phyloP scores from a whole-genome alignment of 2,113 vertebrate genomes.

The Festucalex cinctus region DNA sequence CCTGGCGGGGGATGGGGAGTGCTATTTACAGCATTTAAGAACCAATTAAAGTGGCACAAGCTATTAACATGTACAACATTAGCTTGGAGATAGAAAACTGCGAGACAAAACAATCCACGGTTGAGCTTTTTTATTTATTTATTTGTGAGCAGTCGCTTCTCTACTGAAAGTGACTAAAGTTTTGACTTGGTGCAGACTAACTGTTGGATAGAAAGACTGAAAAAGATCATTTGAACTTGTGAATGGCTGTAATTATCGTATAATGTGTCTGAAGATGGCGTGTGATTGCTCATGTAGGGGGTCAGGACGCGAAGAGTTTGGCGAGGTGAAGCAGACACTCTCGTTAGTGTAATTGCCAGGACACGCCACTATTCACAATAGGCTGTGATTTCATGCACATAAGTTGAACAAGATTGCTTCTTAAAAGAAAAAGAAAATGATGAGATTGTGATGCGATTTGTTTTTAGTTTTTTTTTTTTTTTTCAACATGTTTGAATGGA shows the following conservation, averaged over 20 bases:
- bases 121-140: conserved; percentile 21
- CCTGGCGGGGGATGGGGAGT: conserved; percentile 82
- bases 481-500: not conserved
- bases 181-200: conserved; percentile 13
- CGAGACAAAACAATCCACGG: conserved; percentile 18
- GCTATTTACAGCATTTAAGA: conserved; percentile 92
- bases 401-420: not conserved
- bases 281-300: conserved; percentile 70
- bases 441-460: not conserved
- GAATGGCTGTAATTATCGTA: conserved; percentile 74
- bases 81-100: conserved; percentile 25
- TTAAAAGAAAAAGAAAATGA: not conserved
- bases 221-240: conserved; percentile 21
- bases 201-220: conserved; percentile 13
- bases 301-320: conserved; percentile 8
- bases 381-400: conserved; percentile 49
- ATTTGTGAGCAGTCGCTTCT: conserved; percentile 6
- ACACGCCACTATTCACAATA: conserved; percentile 44
- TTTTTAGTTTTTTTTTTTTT: not conserved
- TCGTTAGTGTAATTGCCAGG: not conserved
- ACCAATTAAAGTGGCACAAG: conserved; percentile 97
- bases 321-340: not conserved
- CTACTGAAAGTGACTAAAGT: conserved; percentile 8
- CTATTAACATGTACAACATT: conserved; percentile 90
- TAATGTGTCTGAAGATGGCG: conserved; percentile 63